phyloP scores from a whole-genome alignment of 1,140 invertebrate species.

The Musca vetustissima region DNA sequence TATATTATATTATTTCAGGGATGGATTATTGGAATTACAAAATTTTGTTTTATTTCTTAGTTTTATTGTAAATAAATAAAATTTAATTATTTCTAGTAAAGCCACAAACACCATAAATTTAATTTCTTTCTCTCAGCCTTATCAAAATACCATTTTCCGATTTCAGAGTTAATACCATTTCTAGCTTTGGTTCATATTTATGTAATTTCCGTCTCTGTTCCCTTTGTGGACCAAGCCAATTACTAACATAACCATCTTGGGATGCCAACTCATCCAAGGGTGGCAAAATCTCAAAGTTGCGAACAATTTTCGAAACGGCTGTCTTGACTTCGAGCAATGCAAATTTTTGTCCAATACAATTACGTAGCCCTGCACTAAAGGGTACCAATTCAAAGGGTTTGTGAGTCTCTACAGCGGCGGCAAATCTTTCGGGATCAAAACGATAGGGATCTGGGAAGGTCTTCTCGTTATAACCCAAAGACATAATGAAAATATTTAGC shows the following conservation, averaged over 20 bases:
- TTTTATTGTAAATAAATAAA: too few relatives aligned
- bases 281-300: conserved; percentile 47
- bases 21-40: too few relatives aligned
- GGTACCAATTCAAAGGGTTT: conserved; percentile 63
- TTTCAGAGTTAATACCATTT: conserved; percentile 43
- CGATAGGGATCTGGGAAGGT: conserved; percentile 71
- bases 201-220: conserved; percentile 26
- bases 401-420: conserved; percentile 44
- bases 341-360: conserved; percentile 57
- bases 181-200: conserved; percentile 45
- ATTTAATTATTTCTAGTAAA: too few relatives aligned
- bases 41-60: too few relatives aligned
- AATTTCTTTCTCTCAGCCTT: conserved; percentile 35
- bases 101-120: too few relatives aligned
- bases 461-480: conserved; percentile 46
- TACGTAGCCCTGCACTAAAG: conserved; percentile 58
- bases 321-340: conserved; percentile 58
- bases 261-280: conserved; percentile 43
- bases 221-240: conserved; percentile 33
- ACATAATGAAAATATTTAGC: conserved; percentile 35
- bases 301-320: conserved; percentile 55
- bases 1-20: too few relatives aligned
- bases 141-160: conserved; percentile 46
- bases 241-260: conserved; percentile 38
- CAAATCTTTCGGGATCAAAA: conserved; percentile 78